phyloP scores from a whole-genome alignment of 2,888 invertebrate genomes.

The Lamellibrachia satsuma region DNA sequence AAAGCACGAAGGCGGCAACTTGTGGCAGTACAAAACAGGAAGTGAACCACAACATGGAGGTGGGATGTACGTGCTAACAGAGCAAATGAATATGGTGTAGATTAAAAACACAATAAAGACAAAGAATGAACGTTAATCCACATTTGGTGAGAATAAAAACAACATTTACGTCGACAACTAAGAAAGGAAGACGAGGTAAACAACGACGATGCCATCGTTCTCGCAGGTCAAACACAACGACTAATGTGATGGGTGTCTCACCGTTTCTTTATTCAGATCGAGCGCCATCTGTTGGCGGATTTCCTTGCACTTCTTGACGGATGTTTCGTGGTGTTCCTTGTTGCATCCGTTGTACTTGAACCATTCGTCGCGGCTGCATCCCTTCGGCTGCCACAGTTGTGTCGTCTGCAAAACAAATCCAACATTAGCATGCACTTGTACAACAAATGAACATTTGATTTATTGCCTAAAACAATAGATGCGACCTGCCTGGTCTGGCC shows the following conservation, averaged over 20 bases:
- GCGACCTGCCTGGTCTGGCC: not conserved
- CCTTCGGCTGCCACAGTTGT: conserved; percentile 23
- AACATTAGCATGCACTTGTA: not conserved
- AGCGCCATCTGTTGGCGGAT: not conserved
- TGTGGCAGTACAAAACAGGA: no score
- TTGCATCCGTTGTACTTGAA: conserved; percentile 29
- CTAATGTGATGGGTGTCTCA: not conserved
- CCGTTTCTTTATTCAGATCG: conserved; percentile 18
- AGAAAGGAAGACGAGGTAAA: not conserved
- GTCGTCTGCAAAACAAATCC: not conserved
- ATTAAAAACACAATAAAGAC: not conserved
- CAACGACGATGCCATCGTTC: not conserved
- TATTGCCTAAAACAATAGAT: not conserved
- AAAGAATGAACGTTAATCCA: no score
- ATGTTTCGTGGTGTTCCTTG: not conserved
- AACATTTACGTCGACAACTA: not conserved
- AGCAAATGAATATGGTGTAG: not conserved
- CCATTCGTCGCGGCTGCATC: conserved; percentile 22
- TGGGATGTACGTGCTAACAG: no score
- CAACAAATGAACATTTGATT: not conserved
- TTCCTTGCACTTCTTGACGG: not conserved
- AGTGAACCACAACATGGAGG: no score
- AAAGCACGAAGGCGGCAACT: no score
- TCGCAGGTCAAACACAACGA: not conserved
- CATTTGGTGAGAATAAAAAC: not conserved